Evolutionary conservation across 1,140 invertebrate genomes (phyloP).

Genomic region (Cherax destructor): DNA sequence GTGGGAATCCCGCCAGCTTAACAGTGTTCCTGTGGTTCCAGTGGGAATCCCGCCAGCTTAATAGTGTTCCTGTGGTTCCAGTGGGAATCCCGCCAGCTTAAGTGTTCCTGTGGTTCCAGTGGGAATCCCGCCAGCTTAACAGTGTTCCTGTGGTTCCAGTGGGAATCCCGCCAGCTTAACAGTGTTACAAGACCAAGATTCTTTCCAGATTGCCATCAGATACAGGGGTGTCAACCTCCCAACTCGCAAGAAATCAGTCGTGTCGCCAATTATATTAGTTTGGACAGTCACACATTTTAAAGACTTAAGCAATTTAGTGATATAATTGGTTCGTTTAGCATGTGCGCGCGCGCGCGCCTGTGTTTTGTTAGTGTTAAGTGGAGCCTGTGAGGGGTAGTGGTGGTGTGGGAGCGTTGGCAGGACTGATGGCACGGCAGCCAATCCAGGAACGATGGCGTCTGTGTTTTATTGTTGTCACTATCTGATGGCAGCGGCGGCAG

Average conservation of each 20-base stretch:
- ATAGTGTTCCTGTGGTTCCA: neutral
- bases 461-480: constrained; percentile 48
- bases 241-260: too few relatives aligned
- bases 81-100: constrained; percentile 1
- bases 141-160: constrained; percentile 14
- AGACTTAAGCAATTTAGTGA: too few relatives aligned
- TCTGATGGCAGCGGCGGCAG: constrained; percentile 10
- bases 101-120: constrained; percentile 1
- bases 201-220: constrained; percentile 4
- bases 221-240: constrained; percentile 15
- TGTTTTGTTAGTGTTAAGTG: too few relatives aligned
- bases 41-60: constrained; percentile 2
- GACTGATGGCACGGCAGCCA: neutral
- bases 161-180: constrained; percentile 27
- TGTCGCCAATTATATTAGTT: too few relatives aligned
- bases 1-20: too few relatives aligned
- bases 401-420: neutral
- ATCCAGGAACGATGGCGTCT: constrained; percentile 22
- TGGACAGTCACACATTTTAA: too few relatives aligned
- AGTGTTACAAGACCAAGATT: constrained; percentile 12
- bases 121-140: constrained; percentile 18
- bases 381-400: neutral
- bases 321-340: too few relatives aligned
- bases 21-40: neutral
- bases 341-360: too few relatives aligned